Evolutionary conservation across 1,140 invertebrate species (phyloP), one percentile per base, ranked within the genome.

Genomic region (Hyphantria cunea): DNA sequence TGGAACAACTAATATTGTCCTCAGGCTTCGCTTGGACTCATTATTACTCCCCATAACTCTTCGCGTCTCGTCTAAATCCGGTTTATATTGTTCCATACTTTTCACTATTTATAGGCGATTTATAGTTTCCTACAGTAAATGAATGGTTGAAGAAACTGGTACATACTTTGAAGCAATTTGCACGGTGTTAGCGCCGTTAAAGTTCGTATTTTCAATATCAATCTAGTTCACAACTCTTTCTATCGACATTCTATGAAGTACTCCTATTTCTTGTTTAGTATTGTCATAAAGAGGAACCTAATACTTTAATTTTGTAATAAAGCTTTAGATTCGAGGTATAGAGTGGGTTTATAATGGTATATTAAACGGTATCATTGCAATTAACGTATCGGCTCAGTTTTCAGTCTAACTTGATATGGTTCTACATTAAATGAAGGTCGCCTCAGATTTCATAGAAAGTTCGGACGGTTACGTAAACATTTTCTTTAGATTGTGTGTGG

Each of bases 11-110:
- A 15, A 58, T 42, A 58, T 58, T 58, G 44, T 58, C 55, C 55
- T 49, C 55, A 49, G 55, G 55, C 55, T 58, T 55, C 58, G 47
- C 50, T 58, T 67, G 61, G 64, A 67, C 60, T 71, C 68, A 67
- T 71, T 71, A 71, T 66, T 65, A 41, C 55, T 56, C 53, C 53
- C 53, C 53, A 47, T 56, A 56, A 56, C 44, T 58, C 44, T 58
- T 58, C 45, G 13, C 44, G 45, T 58, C 55, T 58, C 55, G 55
- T 58, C 55, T 58, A 48, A 55, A 64, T 71, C 69, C 61, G 56
- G 61, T 68, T 64, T 68, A 64, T 56, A 66, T 58, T 66, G 59
- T 66, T 63, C 47, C 44, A 54, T 63, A 62, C 53, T 61, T 71
- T 68, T 64, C 49, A 64, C 66, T 61, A 48, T 49, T 48, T 54